Conservation (phyloP, 1,140 invertebrate species). For the Pachyrhynchus sulphureomaculatus region DNA sequence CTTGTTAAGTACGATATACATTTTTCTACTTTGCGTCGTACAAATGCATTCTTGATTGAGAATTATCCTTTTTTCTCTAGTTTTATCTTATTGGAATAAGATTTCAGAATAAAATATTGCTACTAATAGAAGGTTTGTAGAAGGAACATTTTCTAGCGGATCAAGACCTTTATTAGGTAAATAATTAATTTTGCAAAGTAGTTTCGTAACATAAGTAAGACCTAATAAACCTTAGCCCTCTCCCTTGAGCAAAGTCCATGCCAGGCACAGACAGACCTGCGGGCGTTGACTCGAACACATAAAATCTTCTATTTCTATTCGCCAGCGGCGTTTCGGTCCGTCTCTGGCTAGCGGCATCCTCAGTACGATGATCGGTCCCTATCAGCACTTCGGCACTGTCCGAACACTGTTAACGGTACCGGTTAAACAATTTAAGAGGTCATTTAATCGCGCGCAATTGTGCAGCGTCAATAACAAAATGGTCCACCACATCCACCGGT, state of each 20-base stretch:
- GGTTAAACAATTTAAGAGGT: conserved; percentile 47
- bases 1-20: too few species aligned
- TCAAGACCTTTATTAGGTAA: not conserved
- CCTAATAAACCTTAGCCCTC: not conserved
- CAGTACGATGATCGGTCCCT: conserved; percentile 33
- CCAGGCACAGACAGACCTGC: conserved; percentile 32
- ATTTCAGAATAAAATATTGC: too few species aligned
- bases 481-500: conserved; percentile 33
- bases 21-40: too few species aligned
- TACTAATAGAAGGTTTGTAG: too few species aligned
- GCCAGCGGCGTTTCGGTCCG: conserved; percentile 20
- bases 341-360: conserved; percentile 1
- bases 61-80: too few species aligned
- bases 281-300: conserved; percentile 33
- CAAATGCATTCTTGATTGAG: too few species aligned
- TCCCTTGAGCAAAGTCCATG: conserved; percentile 34
- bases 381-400: conserved; percentile 48
- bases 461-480: conserved; percentile 47
- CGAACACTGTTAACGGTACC: conserved; percentile 50
- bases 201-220: not conserved
- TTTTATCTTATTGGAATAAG: too few species aligned
- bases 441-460: conserved; percentile 40
- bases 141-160: too few species aligned
- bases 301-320: conserved; percentile 25
- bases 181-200: too few species aligned